These are phyloP conservation scores for Drepana arcuata DNA, from an alignment of 1,140 invertebrate species.

Conservation along the genomic window DNA sequence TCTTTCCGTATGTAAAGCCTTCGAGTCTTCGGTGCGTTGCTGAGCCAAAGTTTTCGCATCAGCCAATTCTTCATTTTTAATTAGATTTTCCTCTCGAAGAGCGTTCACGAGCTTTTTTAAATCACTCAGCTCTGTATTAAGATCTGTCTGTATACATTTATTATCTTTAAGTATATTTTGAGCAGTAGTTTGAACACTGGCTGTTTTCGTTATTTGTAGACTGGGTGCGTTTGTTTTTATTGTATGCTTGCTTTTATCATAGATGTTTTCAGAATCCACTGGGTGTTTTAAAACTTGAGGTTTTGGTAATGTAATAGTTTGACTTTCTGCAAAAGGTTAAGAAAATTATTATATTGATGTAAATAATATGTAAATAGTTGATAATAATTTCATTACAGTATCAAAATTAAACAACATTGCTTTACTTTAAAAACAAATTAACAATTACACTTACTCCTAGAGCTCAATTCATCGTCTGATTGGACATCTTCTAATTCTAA, in stretches of 20 bases:
- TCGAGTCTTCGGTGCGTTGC: constrained; percentile 25
- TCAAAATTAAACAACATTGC: neutral
- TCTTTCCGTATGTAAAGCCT: constrained; percentile 33
- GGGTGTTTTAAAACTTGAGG: constrained; percentile 25
- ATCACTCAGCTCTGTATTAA: constrained; percentile 18
- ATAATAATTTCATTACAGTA: no score
- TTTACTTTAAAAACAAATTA: constrained; percentile 1
- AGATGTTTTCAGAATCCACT: no score
- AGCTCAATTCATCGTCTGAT: constrained; percentile 35
- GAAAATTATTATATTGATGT: neutral
- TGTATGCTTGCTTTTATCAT: no score
- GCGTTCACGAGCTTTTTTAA: constrained; percentile 23
- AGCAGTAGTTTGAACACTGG: constrained; percentile 29
- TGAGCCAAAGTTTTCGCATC: constrained; percentile 23
- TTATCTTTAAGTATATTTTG: constrained; percentile 9
- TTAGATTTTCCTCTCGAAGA: constrained; percentile 22
- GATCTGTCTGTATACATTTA: constrained; percentile 36
- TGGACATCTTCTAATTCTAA: constrained; percentile 31
- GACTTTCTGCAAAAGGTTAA: constrained; percentile 31
- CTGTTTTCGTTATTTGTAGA: constrained; percentile 4
- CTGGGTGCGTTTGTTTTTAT: no score
- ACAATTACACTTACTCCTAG: constrained; percentile 22
- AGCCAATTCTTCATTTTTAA: constrained; percentile 24
- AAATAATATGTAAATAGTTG: neutral
- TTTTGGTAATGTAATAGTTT: constrained; percentile 37